These are phyloP conservation scores for Drosophila rubida DNA, from an alignment of 2,888 invertebrate genomes.

Conservation along the genomic window DNA sequence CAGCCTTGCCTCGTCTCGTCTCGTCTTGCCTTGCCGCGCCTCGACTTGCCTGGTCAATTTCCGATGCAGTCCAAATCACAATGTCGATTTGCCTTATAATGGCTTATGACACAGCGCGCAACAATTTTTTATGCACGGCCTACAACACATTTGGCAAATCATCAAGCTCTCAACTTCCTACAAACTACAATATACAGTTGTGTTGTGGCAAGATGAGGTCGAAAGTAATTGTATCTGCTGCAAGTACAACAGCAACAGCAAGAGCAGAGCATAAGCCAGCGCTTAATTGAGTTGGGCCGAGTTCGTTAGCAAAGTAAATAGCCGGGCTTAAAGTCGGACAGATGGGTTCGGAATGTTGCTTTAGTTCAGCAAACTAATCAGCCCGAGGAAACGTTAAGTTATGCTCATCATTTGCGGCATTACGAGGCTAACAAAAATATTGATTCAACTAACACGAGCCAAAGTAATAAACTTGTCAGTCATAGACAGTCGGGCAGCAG, in stretches of 20 bases:
- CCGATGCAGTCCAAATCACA: conserved; percentile 21
- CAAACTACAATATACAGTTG: conserved; percentile 11
- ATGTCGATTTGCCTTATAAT: conserved; percentile 43
- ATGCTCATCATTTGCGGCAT: conserved; percentile 1
- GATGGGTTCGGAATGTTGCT: neutral
- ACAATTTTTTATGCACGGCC: conserved; percentile 30
- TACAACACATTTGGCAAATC: conserved; percentile 38
- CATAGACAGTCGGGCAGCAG: too few relatives aligned
- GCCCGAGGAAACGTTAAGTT: conserved; percentile 1
- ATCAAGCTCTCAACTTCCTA: conserved; percentile 29
- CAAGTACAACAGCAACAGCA: neutral
- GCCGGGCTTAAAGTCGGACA: neutral
- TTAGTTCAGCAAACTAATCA: conserved; percentile 5
- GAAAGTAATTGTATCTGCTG: neutral
- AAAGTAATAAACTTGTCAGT: conserved; percentile 1
- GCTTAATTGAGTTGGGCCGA: conserved; percentile 41
- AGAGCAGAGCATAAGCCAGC: neutral
- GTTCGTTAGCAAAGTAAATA: conserved; percentile 60
- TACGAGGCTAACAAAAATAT: neutral
- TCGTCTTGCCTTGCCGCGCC: conserved; percentile 14
- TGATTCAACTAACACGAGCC: neutral
- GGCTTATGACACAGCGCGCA: conserved; percentile 53
- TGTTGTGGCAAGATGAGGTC: neutral
- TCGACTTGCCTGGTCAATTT: conserved; percentile 33
- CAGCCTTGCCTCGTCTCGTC: conserved; percentile 36